These are phyloP conservation scores for Heterohyrax brucei DNA, from an alignment of 2,797 vertebrate genomes.

Conservation along the genomic window DNA sequence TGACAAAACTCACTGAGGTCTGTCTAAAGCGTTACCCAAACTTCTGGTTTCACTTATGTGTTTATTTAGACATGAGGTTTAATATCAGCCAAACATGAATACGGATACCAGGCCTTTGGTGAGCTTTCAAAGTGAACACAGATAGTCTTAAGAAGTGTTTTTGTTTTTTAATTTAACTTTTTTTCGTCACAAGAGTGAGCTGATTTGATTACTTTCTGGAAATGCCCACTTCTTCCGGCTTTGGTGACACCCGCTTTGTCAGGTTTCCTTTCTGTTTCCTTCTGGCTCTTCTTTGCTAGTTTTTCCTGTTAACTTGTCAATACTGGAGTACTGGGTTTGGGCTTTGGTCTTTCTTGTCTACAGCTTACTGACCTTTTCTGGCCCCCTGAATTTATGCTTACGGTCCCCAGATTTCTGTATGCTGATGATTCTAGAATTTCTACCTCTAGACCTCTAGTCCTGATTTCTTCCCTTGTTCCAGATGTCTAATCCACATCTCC, in stretches of 20 bases:
- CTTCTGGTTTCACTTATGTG: background rate
- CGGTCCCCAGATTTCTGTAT: no score
- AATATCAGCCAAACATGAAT: background rate
- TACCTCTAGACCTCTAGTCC: background rate
- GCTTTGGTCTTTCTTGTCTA: background rate
- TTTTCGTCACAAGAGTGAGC: background rate
- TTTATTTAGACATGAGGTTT: conserved; percentile 48
- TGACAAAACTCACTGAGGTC: background rate
- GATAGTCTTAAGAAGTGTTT: background rate
- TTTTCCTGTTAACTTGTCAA: background rate
- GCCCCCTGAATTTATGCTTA: background rate
- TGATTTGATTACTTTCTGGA: background rate
- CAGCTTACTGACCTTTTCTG: background rate
- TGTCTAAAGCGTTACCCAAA: background rate
- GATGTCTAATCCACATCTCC: background rate
- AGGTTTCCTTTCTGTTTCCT: background rate
- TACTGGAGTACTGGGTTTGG: background rate
- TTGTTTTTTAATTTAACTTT: background rate
- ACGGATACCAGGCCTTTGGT: background rate
- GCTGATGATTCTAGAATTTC: background rate
- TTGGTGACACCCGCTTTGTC: background rate
- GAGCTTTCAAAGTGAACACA: conserved; percentile 10
- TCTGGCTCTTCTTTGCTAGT: background rate
- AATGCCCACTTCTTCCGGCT: background rate
- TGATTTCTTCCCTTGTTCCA: background rate